A percentile compares a stretch with the other conserved stretches of the same genome.
phyloP scores from a whole-genome alignment of 2,113 vertebrate species.

The Lampris incognitus region DNA sequence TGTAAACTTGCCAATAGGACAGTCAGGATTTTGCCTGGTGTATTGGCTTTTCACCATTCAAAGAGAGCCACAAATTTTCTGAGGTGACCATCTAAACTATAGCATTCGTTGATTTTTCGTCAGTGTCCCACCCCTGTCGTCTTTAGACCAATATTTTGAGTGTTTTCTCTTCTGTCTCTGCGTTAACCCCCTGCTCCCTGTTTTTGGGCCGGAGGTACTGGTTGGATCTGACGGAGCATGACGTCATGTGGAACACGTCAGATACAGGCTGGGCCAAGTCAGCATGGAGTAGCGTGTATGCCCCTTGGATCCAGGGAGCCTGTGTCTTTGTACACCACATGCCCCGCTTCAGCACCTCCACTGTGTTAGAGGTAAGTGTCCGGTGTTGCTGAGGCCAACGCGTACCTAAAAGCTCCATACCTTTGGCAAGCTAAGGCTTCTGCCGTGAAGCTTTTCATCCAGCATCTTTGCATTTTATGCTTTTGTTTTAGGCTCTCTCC shows the following conservation, averaged over 20 bases:
- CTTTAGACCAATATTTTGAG: not conserved
- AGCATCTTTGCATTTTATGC: not conserved
- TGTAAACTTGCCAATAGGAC: too few relatives aligned
- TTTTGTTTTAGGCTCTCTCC: conserved; percentile 78
- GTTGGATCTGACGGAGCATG: conserved; percentile 83
- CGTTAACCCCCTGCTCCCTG: too few relatives aligned
- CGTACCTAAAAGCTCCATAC: too few relatives aligned
- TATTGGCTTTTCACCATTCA: too few relatives aligned
- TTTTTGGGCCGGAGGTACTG: conserved; percentile 76
- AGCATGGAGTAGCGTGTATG: conserved; percentile 85
- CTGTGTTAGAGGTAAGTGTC: conserved; percentile 80
- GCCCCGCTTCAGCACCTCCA: conserved; percentile 78
- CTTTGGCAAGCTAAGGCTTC: not conserved
- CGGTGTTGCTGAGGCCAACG: not conserved
- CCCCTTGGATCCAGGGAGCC: conserved; percentile 85
- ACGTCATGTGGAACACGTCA: conserved; percentile 86
- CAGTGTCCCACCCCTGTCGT: too few relatives aligned
- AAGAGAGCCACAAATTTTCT: too few relatives aligned
- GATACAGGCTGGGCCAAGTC: conserved; percentile 88
- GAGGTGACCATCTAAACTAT: too few relatives aligned
- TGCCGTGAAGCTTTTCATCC: not conserved
- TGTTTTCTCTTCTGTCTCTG: not conserved
- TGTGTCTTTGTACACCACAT: conserved; percentile 84
- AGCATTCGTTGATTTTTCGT: too few relatives aligned
- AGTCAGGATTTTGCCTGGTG: too few relatives aligned